phyloP scores from a whole-genome alignment of 1,140 invertebrate species.

The Apolygus lucorum region DNA sequence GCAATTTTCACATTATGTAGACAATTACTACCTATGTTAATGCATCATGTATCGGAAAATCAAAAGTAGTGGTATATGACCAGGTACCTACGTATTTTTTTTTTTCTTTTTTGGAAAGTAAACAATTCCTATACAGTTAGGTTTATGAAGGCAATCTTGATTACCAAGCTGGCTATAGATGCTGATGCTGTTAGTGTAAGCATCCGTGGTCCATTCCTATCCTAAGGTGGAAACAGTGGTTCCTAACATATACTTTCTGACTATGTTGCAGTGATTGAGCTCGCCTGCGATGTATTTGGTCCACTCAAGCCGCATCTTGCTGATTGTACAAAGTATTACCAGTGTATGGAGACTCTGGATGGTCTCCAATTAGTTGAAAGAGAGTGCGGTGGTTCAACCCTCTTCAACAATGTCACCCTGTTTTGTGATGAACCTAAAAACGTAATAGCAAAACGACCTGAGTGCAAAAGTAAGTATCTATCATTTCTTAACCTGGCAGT shows the following conservation, averaged over 20 bases:
- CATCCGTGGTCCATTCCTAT: slow-evolving; percentile 14
- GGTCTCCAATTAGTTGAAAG: slow-evolving; percentile 44
- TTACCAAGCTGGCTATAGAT: too few relatives aligned
- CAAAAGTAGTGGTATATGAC: too few relatives aligned
- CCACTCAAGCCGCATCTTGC: slow-evolving; percentile 43
- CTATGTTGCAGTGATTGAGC: slow-evolving; percentile 21
- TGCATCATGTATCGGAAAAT: too few relatives aligned
- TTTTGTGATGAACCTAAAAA: slow-evolving; percentile 53
- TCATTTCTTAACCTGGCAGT: too few relatives aligned
- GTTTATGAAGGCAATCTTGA: too few relatives aligned
- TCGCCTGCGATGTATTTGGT: slow-evolving; percentile 40
- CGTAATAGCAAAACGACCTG: slow-evolving; percentile 50
- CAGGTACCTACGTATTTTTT: too few relatives aligned
- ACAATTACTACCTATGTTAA: too few relatives aligned
- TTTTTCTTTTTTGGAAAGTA: too few relatives aligned
- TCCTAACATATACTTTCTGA: slow-evolving; percentile 6
- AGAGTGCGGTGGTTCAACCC: slow-evolving; percentile 47
- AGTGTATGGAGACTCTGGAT: slow-evolving; percentile 42
- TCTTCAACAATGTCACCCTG: slow-evolving; percentile 52
- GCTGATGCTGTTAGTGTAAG: too few relatives aligned
- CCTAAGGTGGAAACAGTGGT: too few relatives aligned
- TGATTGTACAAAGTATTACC: slow-evolving; percentile 52
- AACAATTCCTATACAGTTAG: too few relatives aligned
- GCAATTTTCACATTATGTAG: too few relatives aligned
- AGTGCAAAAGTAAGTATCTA: slow-evolving; percentile 42